Percentiles rank a stretch among this genome's conserved stretches.
Conservation (phyloP, 2,797 vertebrate genomes). For the Tenualosa thibaudeaui region DNA sequence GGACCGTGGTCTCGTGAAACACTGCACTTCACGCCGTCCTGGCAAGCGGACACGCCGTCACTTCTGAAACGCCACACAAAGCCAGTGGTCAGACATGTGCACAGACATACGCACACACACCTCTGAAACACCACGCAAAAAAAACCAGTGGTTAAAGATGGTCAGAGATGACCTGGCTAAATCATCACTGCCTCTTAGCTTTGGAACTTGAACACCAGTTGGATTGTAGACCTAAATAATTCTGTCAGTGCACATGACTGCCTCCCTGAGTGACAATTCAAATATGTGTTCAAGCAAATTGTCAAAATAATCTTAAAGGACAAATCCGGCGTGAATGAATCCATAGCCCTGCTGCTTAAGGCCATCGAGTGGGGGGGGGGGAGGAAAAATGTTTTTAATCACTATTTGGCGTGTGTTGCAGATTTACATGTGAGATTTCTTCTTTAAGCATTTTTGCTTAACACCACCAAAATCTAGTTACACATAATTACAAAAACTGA, state of each 20-base stretch:
- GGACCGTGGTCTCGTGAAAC: slow-evolving; percentile 86
- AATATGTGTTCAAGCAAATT: not conserved
- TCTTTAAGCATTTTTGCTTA: too few species aligned
- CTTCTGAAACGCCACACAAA: slow-evolving; percentile 76
- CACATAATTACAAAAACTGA: not conserved
- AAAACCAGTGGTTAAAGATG: not conserved
- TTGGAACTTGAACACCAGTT: not conserved
- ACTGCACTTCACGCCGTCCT: slow-evolving; percentile 91
- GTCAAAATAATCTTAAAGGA: too few species aligned
- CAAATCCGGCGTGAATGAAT: too few species aligned
- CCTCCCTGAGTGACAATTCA: not conserved
- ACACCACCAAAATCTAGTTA: not conserved
- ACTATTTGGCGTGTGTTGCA: not conserved
- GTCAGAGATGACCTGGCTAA: too few species aligned
- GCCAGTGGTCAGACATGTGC: slow-evolving; percentile 2
- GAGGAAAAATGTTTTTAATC: too few species aligned
- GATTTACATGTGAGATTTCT: not conserved
- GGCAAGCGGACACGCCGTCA: slow-evolving; percentile 90
- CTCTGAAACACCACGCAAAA: not conserved
- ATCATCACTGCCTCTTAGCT: too few species aligned
- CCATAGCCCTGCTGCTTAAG: too few species aligned
- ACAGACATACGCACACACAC: slow-evolving; percentile 4
- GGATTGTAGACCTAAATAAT: not conserved
- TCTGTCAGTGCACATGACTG: not conserved
- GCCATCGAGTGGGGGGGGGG: too few species aligned